phyloP scores from a whole-genome alignment of 1,140 invertebrate genomes.

The Ceratosolen fusciceps region DNA sequence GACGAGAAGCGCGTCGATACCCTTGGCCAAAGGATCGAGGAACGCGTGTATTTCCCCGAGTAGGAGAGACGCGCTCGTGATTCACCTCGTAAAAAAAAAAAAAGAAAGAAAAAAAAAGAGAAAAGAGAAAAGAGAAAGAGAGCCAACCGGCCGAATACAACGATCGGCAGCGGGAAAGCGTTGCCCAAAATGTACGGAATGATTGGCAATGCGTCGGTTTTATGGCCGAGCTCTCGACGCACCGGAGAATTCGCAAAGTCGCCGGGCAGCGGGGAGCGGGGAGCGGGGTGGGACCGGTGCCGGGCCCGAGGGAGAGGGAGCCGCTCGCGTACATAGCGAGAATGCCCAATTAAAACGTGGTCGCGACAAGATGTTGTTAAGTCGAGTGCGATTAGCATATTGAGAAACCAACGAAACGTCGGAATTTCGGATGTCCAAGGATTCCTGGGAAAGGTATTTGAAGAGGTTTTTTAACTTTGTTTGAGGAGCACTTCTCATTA shows the following conservation, averaged over 20 bases:
- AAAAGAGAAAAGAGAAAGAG: background rate
- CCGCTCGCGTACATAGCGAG: conserved; percentile 37
- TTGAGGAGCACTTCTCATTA: conserved; percentile 46
- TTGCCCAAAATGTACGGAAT: background rate
- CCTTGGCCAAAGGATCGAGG: background rate
- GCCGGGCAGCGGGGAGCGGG: background rate
- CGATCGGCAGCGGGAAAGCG: background rate
- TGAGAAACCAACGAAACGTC: conserved; percentile 42
- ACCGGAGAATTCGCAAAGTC: conserved; percentile 9
- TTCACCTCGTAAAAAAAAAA: background rate
- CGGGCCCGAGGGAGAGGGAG: background rate
- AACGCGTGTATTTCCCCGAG: background rate
- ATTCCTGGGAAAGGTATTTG: conserved; percentile 49
- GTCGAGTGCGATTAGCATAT: conserved; percentile 47
- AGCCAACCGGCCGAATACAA: background rate
- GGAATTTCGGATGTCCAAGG: conserved; percentile 35
- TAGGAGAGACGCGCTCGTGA: background rate
- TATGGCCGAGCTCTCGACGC: background rate
- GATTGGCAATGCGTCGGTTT: conserved; percentile 16
- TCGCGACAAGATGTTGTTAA: conserved; percentile 44
- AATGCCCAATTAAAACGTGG: conserved; percentile 49
- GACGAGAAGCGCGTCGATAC: no score
- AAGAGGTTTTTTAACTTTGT: conserved; percentile 34
- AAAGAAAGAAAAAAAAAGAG: background rate
- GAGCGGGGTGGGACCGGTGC: no score